Percentiles rank a stretch among this genome's conserved stretches.
phyloP scores from a whole-genome alignment of 1,140 invertebrate species.

The Trichonephila clavata region DNA sequence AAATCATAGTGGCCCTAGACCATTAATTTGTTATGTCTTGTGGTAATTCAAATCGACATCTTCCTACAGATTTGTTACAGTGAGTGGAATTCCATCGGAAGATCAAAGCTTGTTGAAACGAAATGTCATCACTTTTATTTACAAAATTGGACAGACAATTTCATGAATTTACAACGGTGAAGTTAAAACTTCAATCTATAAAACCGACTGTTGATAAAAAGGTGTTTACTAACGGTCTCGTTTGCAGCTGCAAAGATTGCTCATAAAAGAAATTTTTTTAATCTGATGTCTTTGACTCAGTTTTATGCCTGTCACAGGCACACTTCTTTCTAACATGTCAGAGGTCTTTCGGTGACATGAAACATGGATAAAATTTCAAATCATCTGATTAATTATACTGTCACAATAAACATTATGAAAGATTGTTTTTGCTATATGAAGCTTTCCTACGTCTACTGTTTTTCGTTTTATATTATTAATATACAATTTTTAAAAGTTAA shows the following conservation, averaged over 20 bases:
- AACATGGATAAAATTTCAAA: background rate
- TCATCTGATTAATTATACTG: background rate
- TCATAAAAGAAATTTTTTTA: background rate
- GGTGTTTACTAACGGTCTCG: background rate
- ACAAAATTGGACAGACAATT: background rate
- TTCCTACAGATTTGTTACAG: background rate
- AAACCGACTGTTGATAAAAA: background rate
- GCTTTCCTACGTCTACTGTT: too few species aligned
- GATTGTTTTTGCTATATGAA: too few species aligned
- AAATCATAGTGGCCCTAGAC: background rate
- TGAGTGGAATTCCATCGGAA: background rate
- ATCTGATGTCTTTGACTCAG: background rate
- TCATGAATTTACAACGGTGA: background rate
- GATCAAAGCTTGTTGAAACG: background rate
- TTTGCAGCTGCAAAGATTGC: background rate
- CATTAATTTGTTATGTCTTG: background rate
- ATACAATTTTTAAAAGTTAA: too few species aligned
- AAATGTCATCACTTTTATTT: background rate
- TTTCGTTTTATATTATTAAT: too few species aligned
- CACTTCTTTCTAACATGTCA: background rate
- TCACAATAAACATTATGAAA: background rate
- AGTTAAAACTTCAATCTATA: background rate
- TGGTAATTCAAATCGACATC: background rate
- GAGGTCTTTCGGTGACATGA: constrained; percentile 2
- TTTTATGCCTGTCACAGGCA: background rate